Evolutionary conservation across 2,797 vertebrate species (phyloP), one percentile per base, ranked within the genome.

Genomic region (Falco berigora): DNA sequence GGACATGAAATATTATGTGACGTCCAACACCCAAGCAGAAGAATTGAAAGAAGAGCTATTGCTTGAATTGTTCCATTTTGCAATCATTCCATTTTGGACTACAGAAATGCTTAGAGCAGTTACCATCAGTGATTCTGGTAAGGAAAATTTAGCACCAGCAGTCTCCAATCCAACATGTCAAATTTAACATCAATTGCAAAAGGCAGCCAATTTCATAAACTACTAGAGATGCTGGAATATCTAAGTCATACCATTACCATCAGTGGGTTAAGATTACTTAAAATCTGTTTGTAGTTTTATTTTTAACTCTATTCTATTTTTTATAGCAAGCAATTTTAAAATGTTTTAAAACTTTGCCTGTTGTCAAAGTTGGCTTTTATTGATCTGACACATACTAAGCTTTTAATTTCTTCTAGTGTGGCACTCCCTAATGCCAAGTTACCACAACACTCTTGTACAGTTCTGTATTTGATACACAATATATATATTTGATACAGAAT

Each of bases 321-420:
- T 64, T n/a, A 23, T 15, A 46, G 28, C 8, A 25, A 64, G 27
- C 3, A 62, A 46, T 53, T 52, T 38, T 53, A 4, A 50, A 83
- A 21, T 22, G 6, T 49, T 86, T 52, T 10, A 44, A 50, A 58
- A 12, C 4, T 9, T 34, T 38, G 2, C 8, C 30, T 74, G 6
- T 52, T 14, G 8, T 2, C 46, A 63, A 86, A 63, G 11, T 15
- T 67, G n/a, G 3, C 12, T 61, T 12, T 40, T 53, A 19, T 63
- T 74, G 8, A 32, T 49, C 27, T n/a, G 25, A 7, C 23, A 27
- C 0, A 0, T 18, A 8, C 6, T 62, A 34, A 40, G 14, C 24
- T 47, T 73, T 79, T 38, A 4, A 20, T 89, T 86, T 82, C 47
- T 46, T 58, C 42, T 38, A 42, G 23, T 3, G 22, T 44, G 46